Base-by-base conservation (phyloP, 2,888 invertebrate species). In the Phasia obesa region DNA sequence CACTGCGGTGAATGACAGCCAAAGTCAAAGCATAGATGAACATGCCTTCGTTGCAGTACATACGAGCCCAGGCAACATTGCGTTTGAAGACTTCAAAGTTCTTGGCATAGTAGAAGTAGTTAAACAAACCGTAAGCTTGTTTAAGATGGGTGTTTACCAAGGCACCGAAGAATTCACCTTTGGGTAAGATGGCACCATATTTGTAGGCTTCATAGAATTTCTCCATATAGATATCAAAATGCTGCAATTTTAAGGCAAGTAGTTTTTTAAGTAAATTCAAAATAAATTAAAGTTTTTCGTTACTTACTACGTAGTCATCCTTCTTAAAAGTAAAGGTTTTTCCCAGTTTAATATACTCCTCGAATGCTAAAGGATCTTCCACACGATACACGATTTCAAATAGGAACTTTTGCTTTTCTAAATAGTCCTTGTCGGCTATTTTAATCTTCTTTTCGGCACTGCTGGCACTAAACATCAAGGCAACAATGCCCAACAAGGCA, bases 1-100 rank as follows among this genome's bases (percentile, higher is more conserved):
- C 95, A 7, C 90, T 90, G 38, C 94, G 93, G 86, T 94, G 94
- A 44, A 94, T 89, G 15, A 95, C 92, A 15, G 94, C 94, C 23
- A 93, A 31, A 31, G 5, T 35, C 11, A 35, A 2, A 11, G 11
- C 35, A 35, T 35, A 11, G 3, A 5, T 11, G 11, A 11, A 11
- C 35, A 1, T 11, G 35, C 11, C 35, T 3, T 2, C 11, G 11
- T 35, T 31, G 27, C 3, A 27, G 27, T 27, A 6, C 27, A 27
- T 27, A 4, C 27, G 3, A 31, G 31, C 7, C 9, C 7, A 31
- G 31, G 9, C 31, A 31, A 94, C 95, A 13, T 94, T 94, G 86
- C 93, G 93, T 90, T 93, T 93, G 92, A 96, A 31, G 31, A 31
- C 7, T 1, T 31, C 1, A 31, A 31, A 31, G 27, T 27, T 27